Conservation (phyloP, 2,797 vertebrate species). For the Arctocebus calabarensis region DNA sequence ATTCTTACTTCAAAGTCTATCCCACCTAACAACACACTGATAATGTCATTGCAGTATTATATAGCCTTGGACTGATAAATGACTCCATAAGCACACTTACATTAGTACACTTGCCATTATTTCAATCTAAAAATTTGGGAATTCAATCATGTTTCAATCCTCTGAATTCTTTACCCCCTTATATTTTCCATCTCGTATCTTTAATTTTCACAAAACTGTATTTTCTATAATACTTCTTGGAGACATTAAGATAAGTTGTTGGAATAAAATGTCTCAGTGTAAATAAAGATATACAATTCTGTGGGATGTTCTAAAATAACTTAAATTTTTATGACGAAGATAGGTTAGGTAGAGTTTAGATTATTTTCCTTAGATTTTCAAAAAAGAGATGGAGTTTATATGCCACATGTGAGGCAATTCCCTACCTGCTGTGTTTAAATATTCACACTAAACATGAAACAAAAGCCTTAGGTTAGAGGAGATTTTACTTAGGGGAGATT, state of each 20-base stretch:
- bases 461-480: background rate
- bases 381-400: background rate
- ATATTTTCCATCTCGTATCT: background rate
- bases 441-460: background rate
- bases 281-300: background rate
- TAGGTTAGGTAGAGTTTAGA: background rate
- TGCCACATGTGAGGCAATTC: background rate
- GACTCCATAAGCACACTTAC: constrained; percentile 45
- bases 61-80: constrained; percentile 58
- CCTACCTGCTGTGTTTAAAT: background rate
- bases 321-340: background rate
- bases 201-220: background rate
- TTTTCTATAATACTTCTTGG: background rate
- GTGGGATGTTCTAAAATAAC: background rate
- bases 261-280: background rate
- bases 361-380: background rate
- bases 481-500: background rate
- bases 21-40: too few species aligned
- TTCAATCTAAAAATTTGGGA: constrained; percentile 42
- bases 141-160: background rate
- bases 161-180: background rate
- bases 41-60: constrained; percentile 56
- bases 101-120: constrained; percentile 25
- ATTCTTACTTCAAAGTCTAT: background rate
- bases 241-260: background rate